Evolutionary conservation across 1,140 invertebrate species (phyloP).

Genomic region (Zaprionus nigranus): DNA sequence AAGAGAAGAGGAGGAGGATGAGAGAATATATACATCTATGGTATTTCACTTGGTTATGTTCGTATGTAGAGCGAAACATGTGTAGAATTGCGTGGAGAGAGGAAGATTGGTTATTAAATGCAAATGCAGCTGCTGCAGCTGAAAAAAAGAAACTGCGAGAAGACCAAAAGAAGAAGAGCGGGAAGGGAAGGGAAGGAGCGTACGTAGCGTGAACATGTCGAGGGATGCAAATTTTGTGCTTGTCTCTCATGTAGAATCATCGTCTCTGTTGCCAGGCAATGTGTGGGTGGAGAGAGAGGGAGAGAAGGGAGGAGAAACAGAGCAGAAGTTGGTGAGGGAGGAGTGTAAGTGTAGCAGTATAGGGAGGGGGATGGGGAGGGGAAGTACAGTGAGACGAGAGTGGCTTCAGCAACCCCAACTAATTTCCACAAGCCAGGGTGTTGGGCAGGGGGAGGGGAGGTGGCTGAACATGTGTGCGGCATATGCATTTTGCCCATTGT

Average conservation of each 20-base stretch:
- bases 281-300: background rate
- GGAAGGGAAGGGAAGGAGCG: background rate
- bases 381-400: background rate
- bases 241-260: background rate
- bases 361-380: background rate
- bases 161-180: background rate
- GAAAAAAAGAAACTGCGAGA: background rate
- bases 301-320: no score
- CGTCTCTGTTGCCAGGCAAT: constrained; percentile 29
- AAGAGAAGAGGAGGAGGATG: background rate
- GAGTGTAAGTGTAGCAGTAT: no score
- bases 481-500: constrained; percentile 49
- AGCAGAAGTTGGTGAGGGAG: no score
- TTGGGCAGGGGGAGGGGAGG: background rate
- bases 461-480: constrained; percentile 53
- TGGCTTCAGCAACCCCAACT: constrained; percentile 24
- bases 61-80: constrained; percentile 1
- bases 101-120: constrained; percentile 4
- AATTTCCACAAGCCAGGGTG: background rate
- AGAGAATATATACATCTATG: background rate
- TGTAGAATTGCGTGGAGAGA: background rate
- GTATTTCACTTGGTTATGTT: background rate
- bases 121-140: background rate
- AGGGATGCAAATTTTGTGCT: background rate
- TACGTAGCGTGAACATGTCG: no score